Base-by-base conservation (phyloP, 37 sponge, comb jelly and placozoan genomes). In the Crambe crambe region DNA sequence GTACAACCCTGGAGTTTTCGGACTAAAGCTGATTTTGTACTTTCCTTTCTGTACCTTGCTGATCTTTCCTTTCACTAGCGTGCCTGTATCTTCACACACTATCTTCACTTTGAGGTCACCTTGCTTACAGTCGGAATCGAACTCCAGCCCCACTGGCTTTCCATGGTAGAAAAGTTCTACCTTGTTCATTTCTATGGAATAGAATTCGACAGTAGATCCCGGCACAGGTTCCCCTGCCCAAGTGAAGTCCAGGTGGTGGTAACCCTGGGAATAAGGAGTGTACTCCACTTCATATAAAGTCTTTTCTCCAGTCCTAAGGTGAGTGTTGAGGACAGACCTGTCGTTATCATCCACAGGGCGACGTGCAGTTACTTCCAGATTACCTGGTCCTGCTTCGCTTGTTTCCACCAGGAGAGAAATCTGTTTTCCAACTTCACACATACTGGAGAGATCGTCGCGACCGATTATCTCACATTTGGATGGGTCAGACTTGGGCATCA, bases 331-430 rank as follows among this genome's bases (percentile, higher is more conserved):
- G 21, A 38, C 43, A 22, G 58, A 75, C 51, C 18, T 41, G 56
- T 60, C 70, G 57, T 57, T 67, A 17, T 18, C 21, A 61, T 63
- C 70, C 25, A 59, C 26, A 27, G 77, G 88, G 2, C 76, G 79
- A 21, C 90, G 76, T 12, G 83, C 78, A 1, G 66, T 66, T 18
- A 94, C 88, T 42, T 72, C 77, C 29, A 94, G 77, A 9, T 83
- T 74, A 10, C 95, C 95, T 26, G 84, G 73, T 21, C 95, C 95
- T 59, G 92, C 95, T 23, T 84, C 75, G 1, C 32, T 58, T 23
- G 85, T 70, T 12, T 90, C 86, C 54, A 94, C 82, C 2, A 59
- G 29, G 41, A 94, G 83, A 65, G 47, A 72, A 3, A 80, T 76
- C 41, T 74, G 78, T 41, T 79, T 23, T 0, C 91, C 85, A 9